Evolutionary conservation across 2,113 vertebrate species (phyloP).

Genomic region (Phyllopteryx taeniolatus): DNA sequence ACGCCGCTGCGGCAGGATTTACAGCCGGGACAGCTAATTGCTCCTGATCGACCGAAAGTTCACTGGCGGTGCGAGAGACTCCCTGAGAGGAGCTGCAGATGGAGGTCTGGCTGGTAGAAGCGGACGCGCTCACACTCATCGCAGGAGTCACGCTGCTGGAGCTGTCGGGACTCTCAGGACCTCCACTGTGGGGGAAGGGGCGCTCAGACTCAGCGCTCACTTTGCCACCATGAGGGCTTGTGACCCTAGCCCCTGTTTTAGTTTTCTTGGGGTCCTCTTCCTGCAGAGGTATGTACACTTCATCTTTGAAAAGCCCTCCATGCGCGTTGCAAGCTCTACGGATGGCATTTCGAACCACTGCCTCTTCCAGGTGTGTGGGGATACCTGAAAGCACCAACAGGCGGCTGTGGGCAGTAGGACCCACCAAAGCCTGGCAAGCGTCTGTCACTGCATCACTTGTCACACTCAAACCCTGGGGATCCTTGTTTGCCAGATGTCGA

Average conservation of each 20-base stretch:
- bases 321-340: slow-evolving; percentile 93
- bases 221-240: slow-evolving; percentile 73
- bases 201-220: slow-evolving; percentile 71
- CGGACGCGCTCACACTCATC: slow-evolving; percentile 86
- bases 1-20: slow-evolving; percentile 66
- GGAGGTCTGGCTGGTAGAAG: slow-evolving; percentile 91
- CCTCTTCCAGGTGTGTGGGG: slow-evolving; percentile 92
- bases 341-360: slow-evolving; percentile 85
- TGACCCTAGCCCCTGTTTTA: slow-evolving; percentile 76
- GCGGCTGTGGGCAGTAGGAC: slow-evolving; percentile 88
- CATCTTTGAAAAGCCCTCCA: slow-evolving; percentile 92
- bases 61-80: slow-evolving; percentile 83
- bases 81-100: slow-evolving; percentile 91
- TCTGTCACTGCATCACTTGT: slow-evolving; percentile 91
- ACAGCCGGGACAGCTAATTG: slow-evolving; percentile 71
- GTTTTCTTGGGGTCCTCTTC: slow-evolving; percentile 84
- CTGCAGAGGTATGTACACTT: slow-evolving; percentile 93
- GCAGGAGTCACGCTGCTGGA: slow-evolving; percentile 89
- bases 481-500: slow-evolving; percentile 88
- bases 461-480: slow-evolving; percentile 89
- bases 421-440: slow-evolving; percentile 91
- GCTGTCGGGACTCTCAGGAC: slow-evolving; percentile 84
- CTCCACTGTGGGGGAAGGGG: slow-evolving; percentile 63
- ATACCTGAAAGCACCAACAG: slow-evolving; percentile 94
- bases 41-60: slow-evolving; percentile 85